Conservation (phyloP, 1,140 invertebrate genomes). For the Caenorhabditis latens region DNA sequence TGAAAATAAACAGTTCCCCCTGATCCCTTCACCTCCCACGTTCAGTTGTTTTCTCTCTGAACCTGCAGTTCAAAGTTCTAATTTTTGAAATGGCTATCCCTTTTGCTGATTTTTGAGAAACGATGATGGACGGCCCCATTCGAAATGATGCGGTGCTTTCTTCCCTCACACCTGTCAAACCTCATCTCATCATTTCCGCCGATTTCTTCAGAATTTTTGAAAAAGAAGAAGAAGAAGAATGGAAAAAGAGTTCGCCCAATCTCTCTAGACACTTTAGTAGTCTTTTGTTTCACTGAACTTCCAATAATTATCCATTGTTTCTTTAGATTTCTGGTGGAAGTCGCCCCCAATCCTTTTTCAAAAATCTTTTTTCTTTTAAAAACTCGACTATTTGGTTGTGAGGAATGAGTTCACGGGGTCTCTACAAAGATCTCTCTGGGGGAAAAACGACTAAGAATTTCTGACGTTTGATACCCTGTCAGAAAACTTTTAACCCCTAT, state of each 20-base stretch:
- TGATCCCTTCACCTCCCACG: too few relatives aligned
- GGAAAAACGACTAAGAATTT: neutral
- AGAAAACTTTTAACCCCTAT: slow-evolving; percentile 30
- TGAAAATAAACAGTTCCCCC: too few relatives aligned
- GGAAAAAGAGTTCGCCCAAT: neutral
- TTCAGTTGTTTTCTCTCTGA: too few relatives aligned
- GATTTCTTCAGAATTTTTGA: neutral
- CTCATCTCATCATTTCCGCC: slow-evolving; percentile 26
- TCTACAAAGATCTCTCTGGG: neutral
- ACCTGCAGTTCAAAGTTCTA: slow-evolving; percentile 21
- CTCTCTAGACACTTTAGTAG: neutral
- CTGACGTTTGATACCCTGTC: slow-evolving; percentile 54
- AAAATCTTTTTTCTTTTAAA: neutral
- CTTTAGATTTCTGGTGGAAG: neutral
- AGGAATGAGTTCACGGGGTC: slow-evolving; percentile 35
- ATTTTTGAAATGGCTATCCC: slow-evolving; percentile 17
- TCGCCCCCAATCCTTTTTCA: neutral
- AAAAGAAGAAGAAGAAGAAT: neutral
- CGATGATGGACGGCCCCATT: slow-evolving; percentile 44
- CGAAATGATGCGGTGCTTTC: neutral
- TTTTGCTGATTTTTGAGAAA: slow-evolving; percentile 34
- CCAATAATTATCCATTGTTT: slow-evolving; percentile 3
- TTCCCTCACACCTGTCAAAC: slow-evolving; percentile 26
- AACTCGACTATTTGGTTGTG: neutral
- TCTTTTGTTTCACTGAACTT: neutral